Percentiles rank a stretch among this genome's conserved stretches.
These are phyloP conservation scores for Ditylenchus dipsaci DNA, from an alignment of 1,140 invertebrate genomes.

Conservation along the genomic window DNA sequence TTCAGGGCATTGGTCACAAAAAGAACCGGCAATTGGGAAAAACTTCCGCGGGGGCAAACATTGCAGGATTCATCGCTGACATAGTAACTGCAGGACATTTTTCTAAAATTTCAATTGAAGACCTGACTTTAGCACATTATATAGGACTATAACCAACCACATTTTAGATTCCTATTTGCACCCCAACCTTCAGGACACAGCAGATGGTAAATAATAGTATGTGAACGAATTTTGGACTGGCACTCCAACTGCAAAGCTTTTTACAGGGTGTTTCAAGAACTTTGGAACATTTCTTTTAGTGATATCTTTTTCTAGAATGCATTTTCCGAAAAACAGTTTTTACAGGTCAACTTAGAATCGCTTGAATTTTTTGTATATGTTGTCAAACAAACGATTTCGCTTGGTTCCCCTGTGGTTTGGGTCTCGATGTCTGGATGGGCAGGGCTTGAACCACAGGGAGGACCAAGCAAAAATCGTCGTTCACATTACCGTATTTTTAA, in stretches of 20 bases:
- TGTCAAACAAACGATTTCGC: too few relatives aligned
- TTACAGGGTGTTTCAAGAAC: too few relatives aligned
- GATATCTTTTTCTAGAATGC: too few relatives aligned
- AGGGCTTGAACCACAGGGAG: too few relatives aligned
- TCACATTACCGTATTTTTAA: too few relatives aligned
- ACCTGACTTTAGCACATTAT: slow-evolving; percentile 13
- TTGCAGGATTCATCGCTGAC: slow-evolving; percentile 7
- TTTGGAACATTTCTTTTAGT: too few relatives aligned
- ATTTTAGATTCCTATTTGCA: slow-evolving; percentile 14
- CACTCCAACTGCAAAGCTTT: background rate
- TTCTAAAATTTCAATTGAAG: slow-evolving; percentile 6
- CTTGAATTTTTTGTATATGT: too few relatives aligned
- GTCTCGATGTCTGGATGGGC: too few relatives aligned
- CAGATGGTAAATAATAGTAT: slow-evolving; percentile 15
- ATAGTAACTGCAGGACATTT: slow-evolving; percentile 13
- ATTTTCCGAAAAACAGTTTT: too few relatives aligned
- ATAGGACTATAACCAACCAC: background rate
- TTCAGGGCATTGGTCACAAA: slow-evolving; percentile 10
- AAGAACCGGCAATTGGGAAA: slow-evolving; percentile 3
- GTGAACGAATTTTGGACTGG: slow-evolving; percentile 1
- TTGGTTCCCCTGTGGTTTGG: too few relatives aligned
- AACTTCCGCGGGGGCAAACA: slow-evolving; percentile 7
- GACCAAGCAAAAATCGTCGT: too few relatives aligned
- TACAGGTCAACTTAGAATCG: too few relatives aligned
- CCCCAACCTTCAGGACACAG: slow-evolving; percentile 19